Percentiles rank a stretch among this genome's conserved stretches.
phyloP scores from a whole-genome alignment of 2,888 invertebrate genomes.

The Gibbula magus region DNA sequence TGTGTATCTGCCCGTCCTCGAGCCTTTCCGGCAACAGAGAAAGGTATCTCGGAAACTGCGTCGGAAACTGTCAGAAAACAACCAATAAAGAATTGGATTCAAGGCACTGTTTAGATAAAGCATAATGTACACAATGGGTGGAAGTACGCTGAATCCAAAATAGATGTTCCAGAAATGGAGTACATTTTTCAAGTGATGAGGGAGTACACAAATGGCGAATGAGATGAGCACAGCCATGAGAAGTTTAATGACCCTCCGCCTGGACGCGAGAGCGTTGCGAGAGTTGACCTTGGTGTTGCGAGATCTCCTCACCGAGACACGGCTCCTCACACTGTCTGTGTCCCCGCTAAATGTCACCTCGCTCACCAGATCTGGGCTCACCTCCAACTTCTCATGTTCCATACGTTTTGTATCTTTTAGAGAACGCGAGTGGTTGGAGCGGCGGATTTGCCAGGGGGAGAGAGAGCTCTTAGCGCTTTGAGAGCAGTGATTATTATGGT shows the following conservation, averaged over 20 bases:
- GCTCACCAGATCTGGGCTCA: constrained; percentile 1
- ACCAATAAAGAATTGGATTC: constrained; percentile 92
- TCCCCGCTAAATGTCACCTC: constrained; percentile 21
- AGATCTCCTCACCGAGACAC: constrained; percentile 3
- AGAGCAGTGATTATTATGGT: not conserved
- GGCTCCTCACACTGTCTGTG: constrained; percentile 17
- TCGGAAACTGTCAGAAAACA: constrained; percentile 87
- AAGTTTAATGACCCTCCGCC: constrained; percentile 91
- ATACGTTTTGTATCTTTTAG: not conserved
- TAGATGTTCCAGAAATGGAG: constrained; percentile 87
- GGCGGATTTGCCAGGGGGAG: constrained; percentile 9
- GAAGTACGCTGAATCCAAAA: constrained; percentile 78
- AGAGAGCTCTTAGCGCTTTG: not conserved
- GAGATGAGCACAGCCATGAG: constrained; percentile 90
- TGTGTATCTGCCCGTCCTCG: constrained; percentile 12
- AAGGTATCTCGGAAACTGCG: constrained; percentile 89
- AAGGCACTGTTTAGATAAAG: constrained; percentile 93
- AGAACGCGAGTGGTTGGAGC: not conserved
- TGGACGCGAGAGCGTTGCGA: constrained; percentile 79
- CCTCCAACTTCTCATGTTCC: not conserved
- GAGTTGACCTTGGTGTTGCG: constrained; percentile 38
- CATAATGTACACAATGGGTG: constrained; percentile 89
- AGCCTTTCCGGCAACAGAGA: constrained; percentile 40
- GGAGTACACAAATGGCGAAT: constrained; percentile 91
- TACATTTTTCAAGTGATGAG: constrained; percentile 85